Evolutionary conservation across 2,797 vertebrate genomes (phyloP).

Genomic region (Moxostoma hubbsi): DNA sequence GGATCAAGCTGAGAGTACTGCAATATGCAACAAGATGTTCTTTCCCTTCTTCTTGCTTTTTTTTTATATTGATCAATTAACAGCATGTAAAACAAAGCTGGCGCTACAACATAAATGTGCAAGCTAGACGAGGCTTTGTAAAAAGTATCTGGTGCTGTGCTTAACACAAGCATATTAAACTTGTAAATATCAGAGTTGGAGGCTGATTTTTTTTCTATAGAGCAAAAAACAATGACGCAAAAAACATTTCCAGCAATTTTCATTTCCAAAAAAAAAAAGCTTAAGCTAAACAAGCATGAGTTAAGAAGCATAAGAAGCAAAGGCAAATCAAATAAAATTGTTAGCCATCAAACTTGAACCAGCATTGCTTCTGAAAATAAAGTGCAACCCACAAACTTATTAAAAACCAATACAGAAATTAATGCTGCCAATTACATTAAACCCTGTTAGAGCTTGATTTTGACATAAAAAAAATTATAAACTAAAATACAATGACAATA

Average conservation of each 20-base stretch:
- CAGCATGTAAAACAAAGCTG: constrained; percentile 31
- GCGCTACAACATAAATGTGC: constrained; percentile 40
- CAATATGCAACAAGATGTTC: constrained; percentile 22
- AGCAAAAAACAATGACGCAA: constrained; percentile 5
- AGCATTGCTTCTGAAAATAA: constrained; percentile 10
- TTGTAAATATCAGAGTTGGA: constrained; percentile 35
- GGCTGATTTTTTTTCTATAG: constrained; percentile 26
- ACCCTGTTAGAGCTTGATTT: constrained; percentile 56
- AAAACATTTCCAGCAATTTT: constrained; percentile 31
- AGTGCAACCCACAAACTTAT: constrained; percentile 14
- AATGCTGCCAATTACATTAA: constrained; percentile 56
- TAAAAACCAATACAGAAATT: constrained; percentile 20
- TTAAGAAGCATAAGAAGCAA: neutral
- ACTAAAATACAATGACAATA: constrained; percentile 41
- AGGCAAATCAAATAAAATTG: constrained; percentile 1
- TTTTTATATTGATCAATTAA: constrained; percentile 53
- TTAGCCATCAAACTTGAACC: constrained; percentile 1
- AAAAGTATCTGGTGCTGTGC: constrained; percentile 9
- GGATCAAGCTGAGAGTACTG: constrained; percentile 27
- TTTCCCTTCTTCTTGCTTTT: constrained; percentile 42
- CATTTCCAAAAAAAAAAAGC: constrained; percentile 12
- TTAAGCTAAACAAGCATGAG: constrained; percentile 20
- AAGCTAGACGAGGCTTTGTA: constrained; percentile 28
- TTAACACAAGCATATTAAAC: constrained; percentile 41
- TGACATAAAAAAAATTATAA: constrained; percentile 40